phyloP scores from a whole-genome alignment of 2,113 vertebrate species.

The Trichomycterus rosablanca region DNA sequence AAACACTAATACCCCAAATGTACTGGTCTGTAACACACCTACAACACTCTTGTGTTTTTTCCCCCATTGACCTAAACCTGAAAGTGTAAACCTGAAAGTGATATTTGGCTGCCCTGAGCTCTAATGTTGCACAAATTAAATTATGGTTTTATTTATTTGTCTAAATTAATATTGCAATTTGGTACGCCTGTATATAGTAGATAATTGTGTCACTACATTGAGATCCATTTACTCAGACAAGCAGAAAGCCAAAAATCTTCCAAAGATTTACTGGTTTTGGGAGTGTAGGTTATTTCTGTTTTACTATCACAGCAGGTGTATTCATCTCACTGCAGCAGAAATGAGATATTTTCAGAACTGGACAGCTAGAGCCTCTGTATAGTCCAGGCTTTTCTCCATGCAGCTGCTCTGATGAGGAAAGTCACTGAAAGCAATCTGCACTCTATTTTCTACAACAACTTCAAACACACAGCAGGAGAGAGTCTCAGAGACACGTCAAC shows the following conservation, averaged over 20 bases:
- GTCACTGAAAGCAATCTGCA: slow-evolving; percentile 26
- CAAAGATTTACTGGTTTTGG: background rate
- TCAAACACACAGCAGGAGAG: slow-evolving; percentile 28
- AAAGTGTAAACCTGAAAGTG: no score
- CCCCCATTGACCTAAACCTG: no score
- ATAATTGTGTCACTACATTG: no score
- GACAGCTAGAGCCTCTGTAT: background rate
- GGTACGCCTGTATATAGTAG: no score
- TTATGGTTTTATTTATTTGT: no score
- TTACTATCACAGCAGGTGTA: slow-evolving; percentile 25
- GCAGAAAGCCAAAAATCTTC: background rate
- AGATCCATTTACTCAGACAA: background rate
- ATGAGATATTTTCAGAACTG: slow-evolving; percentile 4
- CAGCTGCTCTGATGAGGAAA: slow-evolving; percentile 24
- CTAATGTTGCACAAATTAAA: no score
- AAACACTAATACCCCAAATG: no score
- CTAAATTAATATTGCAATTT: no score
- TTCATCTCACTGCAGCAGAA: slow-evolving; percentile 1
- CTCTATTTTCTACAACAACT: slow-evolving; percentile 31
- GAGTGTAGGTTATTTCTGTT: background rate
- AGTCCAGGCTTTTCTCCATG: background rate
- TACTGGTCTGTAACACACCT: no score
- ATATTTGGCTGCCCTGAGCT: no score
- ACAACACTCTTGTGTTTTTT: no score
- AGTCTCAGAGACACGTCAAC: background rate